Evolutionary conservation across 2,888 invertebrate species (phyloP).

Genomic region (Dusona sp.): DNA sequence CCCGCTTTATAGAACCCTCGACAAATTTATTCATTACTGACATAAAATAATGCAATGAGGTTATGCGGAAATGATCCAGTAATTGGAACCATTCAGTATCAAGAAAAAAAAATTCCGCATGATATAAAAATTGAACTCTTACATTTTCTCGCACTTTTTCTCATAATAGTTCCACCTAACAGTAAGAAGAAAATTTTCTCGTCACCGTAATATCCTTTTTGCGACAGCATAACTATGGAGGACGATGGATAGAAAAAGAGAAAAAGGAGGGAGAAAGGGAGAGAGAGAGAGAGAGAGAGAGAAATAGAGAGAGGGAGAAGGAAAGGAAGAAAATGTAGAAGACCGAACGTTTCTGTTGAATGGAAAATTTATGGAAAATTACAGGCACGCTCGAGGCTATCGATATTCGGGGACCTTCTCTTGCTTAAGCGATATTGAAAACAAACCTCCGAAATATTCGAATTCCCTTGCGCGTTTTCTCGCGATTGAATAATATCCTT

Average conservation of each 20-base stretch:
- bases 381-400: constrained; percentile 63
- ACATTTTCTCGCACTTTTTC: constrained; percentile 5
- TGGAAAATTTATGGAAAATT: constrained; percentile 68
- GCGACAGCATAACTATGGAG: constrained; percentile 6
- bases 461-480: constrained; percentile 8
- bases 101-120: not conserved
- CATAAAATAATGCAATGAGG: not conserved
- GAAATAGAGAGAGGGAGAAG: no score
- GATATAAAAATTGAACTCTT: not conserved
- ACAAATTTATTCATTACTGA: not conserved
- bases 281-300: not conserved
- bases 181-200: constrained; percentile 21
- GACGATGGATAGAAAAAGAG: not conserved
- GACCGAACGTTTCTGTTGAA: constrained; percentile 40
- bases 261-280: not conserved
- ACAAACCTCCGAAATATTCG: constrained; percentile 35
- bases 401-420: constrained; percentile 58
- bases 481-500: constrained; percentile 46
- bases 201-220: constrained; percentile 45
- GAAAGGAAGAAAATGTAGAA: constrained; percentile 2
- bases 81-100: not conserved
- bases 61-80: constrained; percentile 5
- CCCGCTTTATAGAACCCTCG: not conserved
- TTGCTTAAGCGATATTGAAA: constrained; percentile 60
- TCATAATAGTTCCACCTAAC: constrained; percentile 5